Base-by-base conservation (phyloP, 2,797 vertebrate species). In the Taenioides sp. region DNA sequence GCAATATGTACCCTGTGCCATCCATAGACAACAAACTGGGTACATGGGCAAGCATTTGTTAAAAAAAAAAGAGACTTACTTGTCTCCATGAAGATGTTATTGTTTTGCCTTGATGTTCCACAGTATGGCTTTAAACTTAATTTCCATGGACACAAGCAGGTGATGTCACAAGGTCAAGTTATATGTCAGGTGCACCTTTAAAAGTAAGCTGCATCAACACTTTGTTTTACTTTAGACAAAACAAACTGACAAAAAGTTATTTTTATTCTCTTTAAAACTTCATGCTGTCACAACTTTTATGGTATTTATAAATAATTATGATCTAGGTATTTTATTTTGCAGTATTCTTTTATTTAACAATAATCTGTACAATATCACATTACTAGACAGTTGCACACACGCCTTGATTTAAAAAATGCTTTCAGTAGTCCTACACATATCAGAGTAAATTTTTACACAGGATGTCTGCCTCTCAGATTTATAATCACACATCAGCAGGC, bases 401-500 rank as follows among this genome's bases (percentile, higher is more conserved):
- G 34, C 40, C 40, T 43, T 43, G 34, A 34, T 34, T 7, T 4
- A 31, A 37, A 37, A 37, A 43, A 43, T 14, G 12, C 10, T 55
- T 55, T 55, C 22, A 23, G 10, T 10, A 54, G 20, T 23, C 10
- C 10, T 23, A 23, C 54, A 54, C 7, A 54, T 22, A 14, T 43
- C 11, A 7, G 18, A 52, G 7, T 20, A 52, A 52, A 52, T 1
- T 17, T 50, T 50, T 6, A 20, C 16, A 18, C 49, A 5, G 16
- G 18, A 50, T 5, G 3, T 18, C 16, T 43, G 40, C 54, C 47
- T 28, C 7, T 65, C 17, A 49, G 5, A 17, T 49, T 49, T 27
- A 10, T 17, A 70, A 22, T n/a, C 69, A 27, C 55, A 70, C 1
- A 49, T 63, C 47, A 72, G 72, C 61, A 68, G 14, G 25, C 54